A percentile compares a stretch with the other conserved stretches of the same genome.
Conservation (phyloP, 2,888 invertebrate genomes). For the Synergus gifuensis region DNA sequence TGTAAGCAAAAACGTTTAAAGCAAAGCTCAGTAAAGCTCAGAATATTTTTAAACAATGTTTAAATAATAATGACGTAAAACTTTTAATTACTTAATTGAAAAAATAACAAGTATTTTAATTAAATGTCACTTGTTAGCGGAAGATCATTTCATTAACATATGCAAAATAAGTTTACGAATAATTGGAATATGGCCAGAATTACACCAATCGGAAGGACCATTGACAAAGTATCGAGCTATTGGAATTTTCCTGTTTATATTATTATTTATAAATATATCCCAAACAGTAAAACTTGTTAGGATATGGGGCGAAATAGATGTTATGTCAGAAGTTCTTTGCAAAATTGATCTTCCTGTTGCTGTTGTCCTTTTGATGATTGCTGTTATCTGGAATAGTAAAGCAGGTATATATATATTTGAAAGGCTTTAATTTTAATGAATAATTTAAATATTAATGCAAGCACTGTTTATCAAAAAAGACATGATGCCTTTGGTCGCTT, state of each 20-base stretch:
- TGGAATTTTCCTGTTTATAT: slow-evolving; percentile 10
- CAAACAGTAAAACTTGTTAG: slow-evolving; percentile 48
- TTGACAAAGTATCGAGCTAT: background rate
- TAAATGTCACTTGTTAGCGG: background rate
- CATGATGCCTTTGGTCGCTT: background rate
- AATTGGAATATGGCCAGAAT: slow-evolving; percentile 40
- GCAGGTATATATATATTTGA: background rate
- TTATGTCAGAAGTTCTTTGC: slow-evolving; percentile 45
- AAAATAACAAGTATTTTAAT: background rate
- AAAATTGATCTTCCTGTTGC: slow-evolving; percentile 42
- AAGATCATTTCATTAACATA: slow-evolving; percentile 13
- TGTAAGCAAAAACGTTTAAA: too few species aligned
- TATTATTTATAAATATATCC: slow-evolving; percentile 48
- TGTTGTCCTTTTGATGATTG: slow-evolving; percentile 32
- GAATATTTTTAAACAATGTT: background rate
- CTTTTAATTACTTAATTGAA: background rate
- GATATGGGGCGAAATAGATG: slow-evolving; percentile 50
- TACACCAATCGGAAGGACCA: background rate
- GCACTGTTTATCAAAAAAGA: background rate
- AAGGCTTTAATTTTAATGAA: background rate
- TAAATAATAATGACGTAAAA: background rate
- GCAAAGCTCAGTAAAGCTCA: background rate
- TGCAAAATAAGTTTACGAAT: slow-evolving; percentile 48
- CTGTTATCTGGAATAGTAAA: background rate
- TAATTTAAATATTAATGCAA: background rate